A percentile compares a stretch with the other conserved stretches of the same genome.
Conservation (phyloP, 2,888 invertebrate species). For the Micoletzkya japonica region DNA sequence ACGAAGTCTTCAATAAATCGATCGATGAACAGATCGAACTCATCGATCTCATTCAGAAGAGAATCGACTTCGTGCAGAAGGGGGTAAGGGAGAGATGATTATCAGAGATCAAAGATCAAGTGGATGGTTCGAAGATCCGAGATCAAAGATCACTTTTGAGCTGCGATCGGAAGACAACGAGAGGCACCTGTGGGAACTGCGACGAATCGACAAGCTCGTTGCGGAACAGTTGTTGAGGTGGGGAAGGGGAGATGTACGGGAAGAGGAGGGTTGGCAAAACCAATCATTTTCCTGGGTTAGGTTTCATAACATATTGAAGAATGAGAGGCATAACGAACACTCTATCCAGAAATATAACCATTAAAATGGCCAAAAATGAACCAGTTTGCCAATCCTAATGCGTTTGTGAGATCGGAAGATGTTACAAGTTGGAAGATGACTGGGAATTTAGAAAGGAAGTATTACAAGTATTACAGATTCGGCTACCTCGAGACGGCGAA, state of each 20-base stretch:
- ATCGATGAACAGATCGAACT: constrained; percentile 22
- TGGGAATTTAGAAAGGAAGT: neutral
- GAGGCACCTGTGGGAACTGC: constrained; percentile 12
- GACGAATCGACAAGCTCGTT: constrained; percentile 10
- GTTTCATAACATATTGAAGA: too few species aligned
- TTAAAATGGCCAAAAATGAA: too few species aligned
- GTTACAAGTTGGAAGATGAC: neutral
- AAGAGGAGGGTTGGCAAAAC: too few species aligned
- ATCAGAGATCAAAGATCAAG: neutral
- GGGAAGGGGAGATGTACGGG: too few species aligned
- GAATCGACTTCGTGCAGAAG: constrained; percentile 24
- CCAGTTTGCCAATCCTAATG: too few species aligned
- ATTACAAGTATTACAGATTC: constrained; percentile 30
- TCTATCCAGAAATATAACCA: neutral
- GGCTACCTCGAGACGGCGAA: constrained; percentile 94
- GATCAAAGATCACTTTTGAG: constrained; percentile 68
- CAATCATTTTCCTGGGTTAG: too few species aligned
- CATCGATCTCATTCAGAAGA: constrained; percentile 17
- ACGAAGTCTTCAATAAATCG: neutral
- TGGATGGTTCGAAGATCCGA: too few species aligned
- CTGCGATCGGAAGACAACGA: neutral
- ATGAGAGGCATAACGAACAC: too few species aligned
- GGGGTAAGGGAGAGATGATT: constrained; percentile 26
- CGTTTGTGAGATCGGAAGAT: too few species aligned
- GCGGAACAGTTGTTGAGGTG: constrained; percentile 23